These are phyloP conservation scores for Telmatochromis bifrenatus DNA, from an alignment of 2,113 vertebrate species.

Conservation along the genomic window DNA sequence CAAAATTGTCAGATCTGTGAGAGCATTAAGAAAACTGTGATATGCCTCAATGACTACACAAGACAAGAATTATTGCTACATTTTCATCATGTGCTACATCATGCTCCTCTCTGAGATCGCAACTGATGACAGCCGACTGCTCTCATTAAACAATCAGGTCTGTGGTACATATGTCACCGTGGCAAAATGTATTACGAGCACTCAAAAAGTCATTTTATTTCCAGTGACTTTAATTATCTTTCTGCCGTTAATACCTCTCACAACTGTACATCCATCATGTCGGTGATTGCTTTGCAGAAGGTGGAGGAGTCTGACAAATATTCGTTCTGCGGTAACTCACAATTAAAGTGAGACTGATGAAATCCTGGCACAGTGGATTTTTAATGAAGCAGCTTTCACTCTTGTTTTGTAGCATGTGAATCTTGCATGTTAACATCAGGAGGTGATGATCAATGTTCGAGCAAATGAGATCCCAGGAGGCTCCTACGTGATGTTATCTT, in stretches of 20 bases:
- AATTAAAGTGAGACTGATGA: not conserved
- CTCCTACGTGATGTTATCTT: not conserved
- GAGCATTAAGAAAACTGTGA: not conserved
- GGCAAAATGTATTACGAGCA: not conserved
- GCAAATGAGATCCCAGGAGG: conserved; percentile 31
- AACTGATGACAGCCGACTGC: not conserved
- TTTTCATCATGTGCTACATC: not conserved
- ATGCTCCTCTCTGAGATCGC: not conserved
- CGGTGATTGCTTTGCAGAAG: not conserved
- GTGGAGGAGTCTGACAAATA: not conserved
- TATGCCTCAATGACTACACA: not conserved
- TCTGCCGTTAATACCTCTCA: not conserved
- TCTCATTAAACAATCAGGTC: not conserved
- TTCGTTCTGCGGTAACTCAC: not conserved
- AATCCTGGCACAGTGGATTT: not conserved
- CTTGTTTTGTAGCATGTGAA: not conserved
- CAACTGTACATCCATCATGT: not conserved
- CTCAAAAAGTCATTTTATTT: not conserved
- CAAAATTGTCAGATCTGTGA: not conserved
- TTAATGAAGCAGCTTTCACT: not conserved
- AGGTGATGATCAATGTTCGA: conserved; percentile 2
- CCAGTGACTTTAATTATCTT: not conserved
- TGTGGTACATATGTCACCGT: not conserved
- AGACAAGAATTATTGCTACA: not conserved
- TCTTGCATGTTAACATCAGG: not conserved